Evolutionary conservation across 1,140 invertebrate species (phyloP).

Genomic region (Calliopsis andreniformis): DNA sequence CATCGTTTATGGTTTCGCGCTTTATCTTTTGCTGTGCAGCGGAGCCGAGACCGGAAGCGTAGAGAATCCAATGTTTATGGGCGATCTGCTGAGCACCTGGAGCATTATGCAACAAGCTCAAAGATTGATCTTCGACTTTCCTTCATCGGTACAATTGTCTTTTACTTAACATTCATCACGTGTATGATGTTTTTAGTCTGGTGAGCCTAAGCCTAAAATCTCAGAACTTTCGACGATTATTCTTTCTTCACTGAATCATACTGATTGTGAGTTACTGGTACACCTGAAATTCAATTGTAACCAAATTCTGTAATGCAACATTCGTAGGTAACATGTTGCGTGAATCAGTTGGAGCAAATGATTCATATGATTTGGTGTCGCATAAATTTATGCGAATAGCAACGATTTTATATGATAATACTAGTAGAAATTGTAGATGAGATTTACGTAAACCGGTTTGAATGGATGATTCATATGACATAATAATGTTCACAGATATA

Average conservation of each 20-base stretch:
- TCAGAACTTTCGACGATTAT: too few relatives aligned
- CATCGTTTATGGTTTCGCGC: background rate
- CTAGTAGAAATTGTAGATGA: too few relatives aligned
- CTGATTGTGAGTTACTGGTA: too few relatives aligned
- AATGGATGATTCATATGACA: background rate
- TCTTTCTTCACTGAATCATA: too few relatives aligned
- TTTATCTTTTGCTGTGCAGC: background rate
- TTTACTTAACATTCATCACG: too few relatives aligned
- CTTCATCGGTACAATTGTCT: too few relatives aligned
- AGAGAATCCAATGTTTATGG: slow-evolving; percentile 13
- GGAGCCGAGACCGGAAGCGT: background rate
- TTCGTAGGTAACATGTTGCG: too few relatives aligned
- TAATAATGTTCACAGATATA: background rate
- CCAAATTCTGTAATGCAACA: too few relatives aligned
- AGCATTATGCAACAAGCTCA: background rate
- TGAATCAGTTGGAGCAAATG: background rate
- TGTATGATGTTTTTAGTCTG: too few relatives aligned
- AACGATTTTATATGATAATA: background rate
- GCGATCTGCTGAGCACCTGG: background rate
- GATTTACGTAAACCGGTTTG: background rate
- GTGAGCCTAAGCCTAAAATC: too few relatives aligned
- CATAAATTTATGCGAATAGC: background rate
- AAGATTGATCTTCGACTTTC: too few relatives aligned
- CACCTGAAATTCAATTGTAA: too few relatives aligned
- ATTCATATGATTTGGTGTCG: background rate